Percentiles rank a stretch among this genome's conserved stretches.
Conservation (phyloP, 2,797 vertebrate genomes). For the Sylvilagus floridanus region DNA sequence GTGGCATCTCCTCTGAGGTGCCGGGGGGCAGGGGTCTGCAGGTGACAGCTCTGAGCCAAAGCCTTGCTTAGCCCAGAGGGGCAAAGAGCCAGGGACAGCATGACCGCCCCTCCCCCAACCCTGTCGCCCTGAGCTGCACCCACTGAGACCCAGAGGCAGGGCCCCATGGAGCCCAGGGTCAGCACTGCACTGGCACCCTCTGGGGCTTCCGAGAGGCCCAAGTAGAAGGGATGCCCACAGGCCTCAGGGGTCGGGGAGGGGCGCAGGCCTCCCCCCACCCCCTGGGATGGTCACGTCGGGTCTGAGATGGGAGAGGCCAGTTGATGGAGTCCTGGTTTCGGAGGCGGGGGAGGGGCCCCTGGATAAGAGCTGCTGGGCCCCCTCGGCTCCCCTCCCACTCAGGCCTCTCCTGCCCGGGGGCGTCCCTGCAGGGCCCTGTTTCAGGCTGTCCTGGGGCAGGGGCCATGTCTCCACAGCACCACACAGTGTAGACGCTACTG, state of each 20-base stretch:
- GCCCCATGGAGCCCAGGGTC: not conserved
- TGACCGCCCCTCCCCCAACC: rapidly evolving
- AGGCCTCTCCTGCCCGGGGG: not conserved
- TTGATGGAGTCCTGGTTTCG: rapidly evolving
- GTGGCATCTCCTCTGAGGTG: too few species aligned
- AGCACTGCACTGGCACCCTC: too few species aligned
- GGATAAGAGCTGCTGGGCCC: too few species aligned
- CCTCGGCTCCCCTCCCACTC: not conserved
- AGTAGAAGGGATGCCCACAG: too few species aligned
- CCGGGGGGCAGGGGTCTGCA: not conserved
- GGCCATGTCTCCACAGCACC: not conserved
- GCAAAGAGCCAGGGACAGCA: not conserved
- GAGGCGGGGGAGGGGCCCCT: not conserved
- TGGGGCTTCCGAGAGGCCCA: too few species aligned
- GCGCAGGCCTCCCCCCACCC: not conserved
- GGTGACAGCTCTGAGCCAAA: not conserved
- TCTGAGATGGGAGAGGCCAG: not conserved
- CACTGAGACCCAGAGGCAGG: rapidly evolving
- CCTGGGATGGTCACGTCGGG: not conserved
- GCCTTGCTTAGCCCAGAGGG: not conserved
- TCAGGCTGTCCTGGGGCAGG: not conserved
- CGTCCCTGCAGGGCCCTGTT: not conserved
- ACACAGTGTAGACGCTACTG: not conserved
- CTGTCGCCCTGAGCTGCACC: rapidly evolving
- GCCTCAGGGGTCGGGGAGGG: too few species aligned